Evolutionary conservation across 2,888 invertebrate genomes (phyloP).

Genomic region (Dryocosmus kuriphilus): DNA sequence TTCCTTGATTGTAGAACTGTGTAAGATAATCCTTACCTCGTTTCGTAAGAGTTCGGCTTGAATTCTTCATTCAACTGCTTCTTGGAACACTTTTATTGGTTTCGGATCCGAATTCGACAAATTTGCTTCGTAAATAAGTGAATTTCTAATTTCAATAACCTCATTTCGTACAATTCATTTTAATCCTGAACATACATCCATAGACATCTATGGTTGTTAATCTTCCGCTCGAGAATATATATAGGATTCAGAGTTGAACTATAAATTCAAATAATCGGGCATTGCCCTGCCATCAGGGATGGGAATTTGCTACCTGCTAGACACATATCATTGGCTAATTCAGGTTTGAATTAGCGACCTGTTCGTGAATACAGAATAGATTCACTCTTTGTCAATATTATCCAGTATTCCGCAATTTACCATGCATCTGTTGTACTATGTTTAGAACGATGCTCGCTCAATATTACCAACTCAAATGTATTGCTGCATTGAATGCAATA

Average conservation of each 20-base stretch:
- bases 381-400: conserved; percentile 31
- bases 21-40: not conserved
- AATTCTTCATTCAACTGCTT: not conserved
- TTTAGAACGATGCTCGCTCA: conserved; percentile 6
- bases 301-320: conserved; percentile 36
- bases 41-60: no score
- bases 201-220: not conserved
- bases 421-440: not conserved
- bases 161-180: not conserved
- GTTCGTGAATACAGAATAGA: conserved; percentile 11
- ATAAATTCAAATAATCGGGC: conserved; percentile 38
- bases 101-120: not conserved
- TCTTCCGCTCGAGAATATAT: conserved; percentile 32
- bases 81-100: not conserved
- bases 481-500: no score
- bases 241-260: conserved; percentile 33
- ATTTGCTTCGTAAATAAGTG: not conserved
- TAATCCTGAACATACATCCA: not conserved
- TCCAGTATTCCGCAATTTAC: not conserved
- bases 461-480: not conserved
- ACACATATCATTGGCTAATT: conserved; percentile 40
- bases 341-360: conserved; percentile 31
- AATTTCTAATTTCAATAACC: not conserved
- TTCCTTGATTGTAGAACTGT: not conserved
- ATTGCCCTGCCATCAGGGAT: conserved; percentile 39